Evolutionary conservation across 2,113 vertebrate species (phyloP).

Genomic region (Ciconia maguari): DNA sequence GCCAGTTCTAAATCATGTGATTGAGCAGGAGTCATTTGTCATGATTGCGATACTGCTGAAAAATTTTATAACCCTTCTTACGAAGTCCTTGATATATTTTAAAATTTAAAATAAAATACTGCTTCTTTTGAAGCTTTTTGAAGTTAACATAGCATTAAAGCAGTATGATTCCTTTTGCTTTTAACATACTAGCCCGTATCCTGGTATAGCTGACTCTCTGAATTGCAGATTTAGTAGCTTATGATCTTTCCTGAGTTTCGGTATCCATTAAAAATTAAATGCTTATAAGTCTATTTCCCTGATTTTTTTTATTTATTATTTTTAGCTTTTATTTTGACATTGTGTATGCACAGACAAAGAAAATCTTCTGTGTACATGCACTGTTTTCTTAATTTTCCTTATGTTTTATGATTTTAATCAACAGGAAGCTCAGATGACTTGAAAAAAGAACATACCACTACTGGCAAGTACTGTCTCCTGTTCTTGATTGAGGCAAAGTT

Average conservation of each 20-base stretch:
- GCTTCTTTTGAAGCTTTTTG: not conserved
- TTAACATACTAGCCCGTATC: not conserved
- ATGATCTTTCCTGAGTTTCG: not conserved
- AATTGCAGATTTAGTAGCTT: not conserved
- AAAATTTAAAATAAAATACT: not conserved
- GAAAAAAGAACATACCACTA: not conserved
- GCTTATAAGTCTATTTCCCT: not conserved
- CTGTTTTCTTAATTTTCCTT: not conserved
- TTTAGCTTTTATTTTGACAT: not conserved
- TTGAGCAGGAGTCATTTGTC: not conserved
- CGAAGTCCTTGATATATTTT: fast-evolving
- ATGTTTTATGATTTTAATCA: not conserved
- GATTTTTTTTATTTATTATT: not conserved
- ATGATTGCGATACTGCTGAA: not conserved
- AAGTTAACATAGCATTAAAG: not conserved
- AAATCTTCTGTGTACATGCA: not conserved
- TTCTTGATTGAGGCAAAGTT: not conserved
- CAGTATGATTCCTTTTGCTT: not conserved
- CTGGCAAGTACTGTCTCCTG: not conserved
- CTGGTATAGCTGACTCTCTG: not conserved
- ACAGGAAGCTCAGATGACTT: not conserved
- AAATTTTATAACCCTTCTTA: not conserved
- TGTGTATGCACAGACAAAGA: not conserved
- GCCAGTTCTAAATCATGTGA: not conserved
- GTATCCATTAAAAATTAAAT: not conserved